Evolutionary conservation across 2,888 invertebrate species (phyloP).

Genomic region (Zaprionus bogoriensis): DNA sequence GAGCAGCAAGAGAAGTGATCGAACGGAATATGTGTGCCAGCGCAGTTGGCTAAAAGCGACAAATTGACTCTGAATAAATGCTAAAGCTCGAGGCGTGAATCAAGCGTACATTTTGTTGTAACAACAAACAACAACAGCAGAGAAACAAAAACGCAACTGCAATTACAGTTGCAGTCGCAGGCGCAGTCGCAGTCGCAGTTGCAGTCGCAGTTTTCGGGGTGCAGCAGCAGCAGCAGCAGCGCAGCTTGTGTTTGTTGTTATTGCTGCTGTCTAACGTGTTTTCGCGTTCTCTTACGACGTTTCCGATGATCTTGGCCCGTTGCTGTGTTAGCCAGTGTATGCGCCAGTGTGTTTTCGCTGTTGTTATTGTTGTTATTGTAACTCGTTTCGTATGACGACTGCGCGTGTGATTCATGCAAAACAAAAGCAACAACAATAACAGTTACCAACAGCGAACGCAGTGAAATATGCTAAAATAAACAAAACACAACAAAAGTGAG

Average conservation of each 20-base stretch:
- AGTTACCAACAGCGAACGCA: slow-evolving; percentile 29
- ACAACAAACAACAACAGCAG: slow-evolving; percentile 6
- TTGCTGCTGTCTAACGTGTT: slow-evolving; percentile 58
- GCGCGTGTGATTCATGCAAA: slow-evolving; percentile 63
- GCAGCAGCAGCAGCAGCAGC: slow-evolving; percentile 23
- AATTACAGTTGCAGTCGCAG: slow-evolving; percentile 35
- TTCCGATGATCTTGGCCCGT: slow-evolving; percentile 69
- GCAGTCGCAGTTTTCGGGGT: slow-evolving; percentile 38
- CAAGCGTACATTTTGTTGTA: slow-evolving; percentile 30
- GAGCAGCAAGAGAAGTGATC: slow-evolving; percentile 49
- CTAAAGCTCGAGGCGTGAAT: slow-evolving; percentile 35
- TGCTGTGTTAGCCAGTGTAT: slow-evolving; percentile 38
- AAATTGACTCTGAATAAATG: slow-evolving; percentile 38
- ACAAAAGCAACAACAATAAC: slow-evolving; percentile 45
- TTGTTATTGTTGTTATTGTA: slow-evolving; percentile 48
- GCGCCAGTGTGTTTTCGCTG: slow-evolving; percentile 24
- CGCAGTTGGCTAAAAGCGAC: slow-evolving; percentile 39
- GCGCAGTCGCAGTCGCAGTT: slow-evolving; percentile 24
- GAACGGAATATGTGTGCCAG: slow-evolving; percentile 49
- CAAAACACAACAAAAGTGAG: slow-evolving; percentile 35
- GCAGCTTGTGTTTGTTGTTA: slow-evolving; percentile 30
- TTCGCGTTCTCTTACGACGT: slow-evolving; percentile 48
- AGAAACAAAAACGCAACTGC: slow-evolving; percentile 4
- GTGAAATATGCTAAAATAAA: slow-evolving; percentile 61
- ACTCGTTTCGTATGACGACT: slow-evolving; percentile 59